Conservation (phyloP, 2,888 invertebrate genomes). For the Tenthredo notha region DNA sequence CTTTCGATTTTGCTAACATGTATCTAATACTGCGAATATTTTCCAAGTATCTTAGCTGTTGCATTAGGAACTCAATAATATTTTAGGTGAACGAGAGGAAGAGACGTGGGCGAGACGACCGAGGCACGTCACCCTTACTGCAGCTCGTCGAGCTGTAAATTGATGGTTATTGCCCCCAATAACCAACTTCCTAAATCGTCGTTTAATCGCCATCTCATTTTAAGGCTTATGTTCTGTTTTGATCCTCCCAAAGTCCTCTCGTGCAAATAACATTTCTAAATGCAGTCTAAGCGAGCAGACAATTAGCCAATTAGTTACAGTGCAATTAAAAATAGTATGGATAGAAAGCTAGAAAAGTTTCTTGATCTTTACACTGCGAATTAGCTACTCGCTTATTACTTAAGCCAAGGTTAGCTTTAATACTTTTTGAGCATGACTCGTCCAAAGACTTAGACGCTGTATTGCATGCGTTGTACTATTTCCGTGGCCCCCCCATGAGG, state of each 20-base stretch:
- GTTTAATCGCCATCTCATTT: slow-evolving; percentile 20
- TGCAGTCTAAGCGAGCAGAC: not conserved
- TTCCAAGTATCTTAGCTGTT: not conserved
- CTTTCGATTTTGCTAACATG: not conserved
- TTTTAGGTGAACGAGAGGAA: not conserved
- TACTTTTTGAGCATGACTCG: slow-evolving; percentile 34
- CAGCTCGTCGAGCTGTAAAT: slow-evolving; percentile 34
- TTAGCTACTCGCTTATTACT: not conserved
- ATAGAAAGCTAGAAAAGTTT: not conserved
- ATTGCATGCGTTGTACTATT: slow-evolving; percentile 25
- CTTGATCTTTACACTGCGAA: not conserved
- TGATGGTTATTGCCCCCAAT: slow-evolving; percentile 47
- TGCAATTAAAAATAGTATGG: not conserved
- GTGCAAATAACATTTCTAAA: not conserved
- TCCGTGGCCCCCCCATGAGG: slow-evolving; percentile 7
- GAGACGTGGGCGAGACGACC: slow-evolving; percentile 15
- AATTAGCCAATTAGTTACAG: not conserved
- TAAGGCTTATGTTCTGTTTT: not conserved
- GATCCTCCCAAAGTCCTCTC: not conserved
- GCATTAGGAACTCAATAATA: not conserved
- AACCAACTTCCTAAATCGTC: slow-evolving; percentile 47
- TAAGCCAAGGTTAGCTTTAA: slow-evolving; percentile 7
- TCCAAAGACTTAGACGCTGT: not conserved
- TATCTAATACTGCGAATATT: not conserved
- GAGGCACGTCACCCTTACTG: slow-evolving; percentile 21